Percentiles rank a stretch among this genome's conserved stretches.
phyloP scores from a whole-genome alignment of 2,888 invertebrate genomes.

The Conomelus anceps region DNA sequence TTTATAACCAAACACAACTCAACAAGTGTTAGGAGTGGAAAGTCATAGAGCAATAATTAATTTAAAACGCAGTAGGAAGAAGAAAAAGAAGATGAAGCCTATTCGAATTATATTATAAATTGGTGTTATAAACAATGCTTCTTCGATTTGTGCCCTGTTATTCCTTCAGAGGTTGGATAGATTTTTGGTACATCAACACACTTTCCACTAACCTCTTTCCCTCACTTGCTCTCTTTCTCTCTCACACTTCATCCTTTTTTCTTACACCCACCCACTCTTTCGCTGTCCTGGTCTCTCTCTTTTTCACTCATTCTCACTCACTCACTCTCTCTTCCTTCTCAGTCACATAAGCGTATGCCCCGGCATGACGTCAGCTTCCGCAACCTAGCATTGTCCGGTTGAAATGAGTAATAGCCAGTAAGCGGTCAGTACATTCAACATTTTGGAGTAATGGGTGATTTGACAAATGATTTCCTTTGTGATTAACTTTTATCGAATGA shows the following conservation, averaged over 20 bases:
- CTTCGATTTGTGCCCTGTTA: not conserved
- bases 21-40: too few relatives aligned
- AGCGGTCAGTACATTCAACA: not conserved
- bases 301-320: not conserved
- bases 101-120: too few relatives aligned
- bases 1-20: too few relatives aligned
- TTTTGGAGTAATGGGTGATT: not conserved
- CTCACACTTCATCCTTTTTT: not conserved
- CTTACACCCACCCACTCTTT: not conserved
- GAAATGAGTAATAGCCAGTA: not conserved
- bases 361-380: not conserved
- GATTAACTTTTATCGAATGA: not conserved
- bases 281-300: not conserved
- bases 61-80: too few relatives aligned
- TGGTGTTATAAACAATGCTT: too few relatives aligned
- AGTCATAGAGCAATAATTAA: too few relatives aligned
- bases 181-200: not conserved
- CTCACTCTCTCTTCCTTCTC: not conserved
- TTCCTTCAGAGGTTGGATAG: not conserved
- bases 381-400: not conserved
- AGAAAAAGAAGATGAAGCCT: too few relatives aligned
- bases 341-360: not conserved
- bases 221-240: not conserved
- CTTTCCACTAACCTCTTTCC: not conserved
- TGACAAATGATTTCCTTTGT: not conserved